Evolutionary conservation across 2,888 invertebrate species (phyloP), one percentile per base, ranked within the genome.

Genomic region (Tiliacea citrago): DNA sequence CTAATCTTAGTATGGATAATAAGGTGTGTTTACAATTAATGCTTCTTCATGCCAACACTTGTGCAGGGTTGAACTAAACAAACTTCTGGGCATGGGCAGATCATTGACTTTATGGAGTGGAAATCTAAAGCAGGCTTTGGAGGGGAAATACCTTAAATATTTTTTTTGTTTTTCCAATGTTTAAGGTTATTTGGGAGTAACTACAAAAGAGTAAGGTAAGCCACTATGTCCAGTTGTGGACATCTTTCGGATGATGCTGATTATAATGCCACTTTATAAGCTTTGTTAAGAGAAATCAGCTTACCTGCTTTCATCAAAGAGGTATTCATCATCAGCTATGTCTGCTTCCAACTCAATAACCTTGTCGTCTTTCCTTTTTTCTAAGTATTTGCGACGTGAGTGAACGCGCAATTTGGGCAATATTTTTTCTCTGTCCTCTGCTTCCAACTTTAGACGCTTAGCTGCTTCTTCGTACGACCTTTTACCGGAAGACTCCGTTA

Each of bases 291-390:
- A 73, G n/a, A 18, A 61, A 55, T 63, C 5, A 16, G 97, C 98
- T 97, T 97, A 99, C 98, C 98, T 97, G 91, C 98, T 97, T 82
- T 98, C 98, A 71, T 98, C 98, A 94, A 99, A 99, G 0, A 99
- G 97, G 92, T 98, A 99, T 94, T 99, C 99, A 96, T 99, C 99
- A 94, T 99, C 99, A 65, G 97, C 96, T 76, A 99, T 98, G 91
- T 99, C 99, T 10, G 98, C 98, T 95, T 99, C 99, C 68, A 99
- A 95, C 93, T 99, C 99, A 16, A 98, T 97, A 53, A 99, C 97
- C 96, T 99, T 99, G 91, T 99, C 99, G 75, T 98, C 99, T 94
- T 99, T 99, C 63, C 99, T 97, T 93, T 99, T 99, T 91, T 98
- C 98, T 87, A 99, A 97, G 93, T 99, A 99, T 90, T 99, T 98